Percentiles rank a stretch among this genome's conserved stretches.
phyloP scores from a whole-genome alignment of 2,797 vertebrate species.

The Poecilia velifera region DNA sequence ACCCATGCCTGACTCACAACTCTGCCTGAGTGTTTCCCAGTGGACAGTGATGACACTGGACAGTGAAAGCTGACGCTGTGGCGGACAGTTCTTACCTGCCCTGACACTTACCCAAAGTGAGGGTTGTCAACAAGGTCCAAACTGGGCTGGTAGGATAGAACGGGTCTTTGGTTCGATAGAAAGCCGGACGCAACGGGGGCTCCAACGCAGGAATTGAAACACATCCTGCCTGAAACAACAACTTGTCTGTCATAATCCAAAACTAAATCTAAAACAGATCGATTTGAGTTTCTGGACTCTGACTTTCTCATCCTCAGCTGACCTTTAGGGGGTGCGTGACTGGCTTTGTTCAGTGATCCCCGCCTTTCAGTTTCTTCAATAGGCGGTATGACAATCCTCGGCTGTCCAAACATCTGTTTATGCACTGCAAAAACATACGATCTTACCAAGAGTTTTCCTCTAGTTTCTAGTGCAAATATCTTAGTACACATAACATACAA shows the following conservation, averaged over 20 bases:
- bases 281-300: background rate
- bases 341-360: conserved; percentile 34
- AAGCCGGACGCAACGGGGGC: conserved; percentile 44
- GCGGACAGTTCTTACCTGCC: background rate
- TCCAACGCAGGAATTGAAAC: conserved; percentile 28
- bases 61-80: conserved; percentile 1
- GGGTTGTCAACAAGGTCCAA: conserved; percentile 65
- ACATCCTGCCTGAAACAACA: conserved; percentile 19
- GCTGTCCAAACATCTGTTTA: conserved; percentile 62
- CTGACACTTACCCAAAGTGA: conserved; percentile 59
- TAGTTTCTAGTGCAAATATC: too few relatives aligned
- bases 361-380: conserved; percentile 35
- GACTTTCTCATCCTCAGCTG: background rate
- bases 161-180: conserved; percentile 64
- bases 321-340: conserved; percentile 16
- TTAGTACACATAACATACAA: too few relatives aligned
- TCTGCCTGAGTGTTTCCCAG: conserved; percentile 1
- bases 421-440: too few relatives aligned
- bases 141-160: conserved; percentile 52
- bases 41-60: conserved; percentile 7
- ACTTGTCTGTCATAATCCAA: background rate
- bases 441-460: too few relatives aligned
- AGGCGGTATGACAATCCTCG: conserved; percentile 32
- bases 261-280: background rate
- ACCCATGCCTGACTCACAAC: background rate